Percentiles rank a stretch among this genome's conserved stretches.
Conservation (phyloP, 2,797 vertebrate genomes). For the Peromyscus nudipes region DNA sequence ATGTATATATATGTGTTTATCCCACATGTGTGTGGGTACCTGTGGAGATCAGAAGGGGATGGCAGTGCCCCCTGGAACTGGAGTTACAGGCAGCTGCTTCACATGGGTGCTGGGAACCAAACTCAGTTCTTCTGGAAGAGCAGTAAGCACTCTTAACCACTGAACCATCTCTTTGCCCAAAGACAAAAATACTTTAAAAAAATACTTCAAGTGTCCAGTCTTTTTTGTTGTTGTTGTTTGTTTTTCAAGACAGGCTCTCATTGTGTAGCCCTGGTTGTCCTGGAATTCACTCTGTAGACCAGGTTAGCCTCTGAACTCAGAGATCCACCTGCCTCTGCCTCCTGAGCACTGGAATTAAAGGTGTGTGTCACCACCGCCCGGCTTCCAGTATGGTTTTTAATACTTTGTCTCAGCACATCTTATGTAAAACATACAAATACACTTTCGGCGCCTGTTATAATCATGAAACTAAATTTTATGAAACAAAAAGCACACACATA, state of each 20-base stretch:
- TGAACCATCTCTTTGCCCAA: background rate
- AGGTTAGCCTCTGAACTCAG: too few species aligned
- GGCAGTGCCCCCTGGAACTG: background rate
- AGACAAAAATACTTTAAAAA: background rate
- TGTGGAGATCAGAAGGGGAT: background rate
- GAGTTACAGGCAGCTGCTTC: background rate
- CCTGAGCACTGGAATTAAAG: background rate
- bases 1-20: background rate
- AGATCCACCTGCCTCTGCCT: too few species aligned
- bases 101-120: background rate
- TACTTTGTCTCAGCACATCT: constrained; percentile 82
- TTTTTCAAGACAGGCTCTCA: too few species aligned
- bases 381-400: constrained; percentile 73
- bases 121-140: background rate
- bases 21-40: background rate
- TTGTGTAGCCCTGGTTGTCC: too few species aligned
- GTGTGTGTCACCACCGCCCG: fast-evolving
- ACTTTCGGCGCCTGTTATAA: constrained; percentile 83
- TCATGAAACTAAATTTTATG: constrained; percentile 84
- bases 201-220: background rate
- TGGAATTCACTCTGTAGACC: too few species aligned
- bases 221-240: too few species aligned
- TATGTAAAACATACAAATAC: constrained; percentile 73
- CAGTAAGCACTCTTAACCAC: background rate
- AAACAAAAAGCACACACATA: background rate